These are phyloP conservation scores for Charadrius vociferus DNA, from an alignment of 2,113 vertebrate genomes.

Conservation along the genomic window DNA sequence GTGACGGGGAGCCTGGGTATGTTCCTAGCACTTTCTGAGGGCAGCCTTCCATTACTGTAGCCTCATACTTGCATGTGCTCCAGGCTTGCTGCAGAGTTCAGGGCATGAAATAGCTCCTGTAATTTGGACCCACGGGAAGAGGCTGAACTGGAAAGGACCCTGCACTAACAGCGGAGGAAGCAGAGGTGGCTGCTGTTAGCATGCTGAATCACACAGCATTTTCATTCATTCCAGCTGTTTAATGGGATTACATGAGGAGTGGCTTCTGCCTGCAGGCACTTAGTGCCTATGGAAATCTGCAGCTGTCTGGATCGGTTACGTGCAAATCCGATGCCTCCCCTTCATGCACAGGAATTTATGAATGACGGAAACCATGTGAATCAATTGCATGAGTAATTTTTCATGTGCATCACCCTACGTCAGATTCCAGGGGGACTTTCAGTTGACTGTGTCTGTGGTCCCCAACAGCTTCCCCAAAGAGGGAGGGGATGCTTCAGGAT, in stretches of 20 bases:
- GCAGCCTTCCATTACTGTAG: background rate
- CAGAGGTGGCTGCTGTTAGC: constrained; percentile 2
- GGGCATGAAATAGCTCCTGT: background rate
- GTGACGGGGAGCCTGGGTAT: background rate
- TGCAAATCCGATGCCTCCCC: background rate
- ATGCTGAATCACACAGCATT: background rate
- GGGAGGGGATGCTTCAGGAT: background rate
- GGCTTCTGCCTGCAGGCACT: constrained; percentile 33
- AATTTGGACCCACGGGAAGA: constrained; percentile 3
- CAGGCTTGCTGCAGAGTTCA: background rate
- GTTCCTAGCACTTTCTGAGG: background rate
- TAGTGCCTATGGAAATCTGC: constrained; percentile 29
- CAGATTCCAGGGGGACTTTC: background rate
- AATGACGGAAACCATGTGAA: constrained; percentile 4
- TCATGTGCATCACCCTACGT: background rate
- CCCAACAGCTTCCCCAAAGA: background rate
- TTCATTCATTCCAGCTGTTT: constrained; percentile 51
- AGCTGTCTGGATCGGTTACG: constrained; percentile 39
- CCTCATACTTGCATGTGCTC: background rate
- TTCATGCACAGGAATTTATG: background rate
- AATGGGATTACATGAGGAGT: constrained; percentile 20
- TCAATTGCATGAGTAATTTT: constrained; percentile 24
- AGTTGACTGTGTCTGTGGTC: background rate
- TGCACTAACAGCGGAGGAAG: background rate
- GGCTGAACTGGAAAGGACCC: constrained; percentile 1